Evolutionary conservation across 2,113 vertebrate genomes (phyloP), one percentile per base, ranked within the genome.

Genomic region (Chionomys nivalis): DNA sequence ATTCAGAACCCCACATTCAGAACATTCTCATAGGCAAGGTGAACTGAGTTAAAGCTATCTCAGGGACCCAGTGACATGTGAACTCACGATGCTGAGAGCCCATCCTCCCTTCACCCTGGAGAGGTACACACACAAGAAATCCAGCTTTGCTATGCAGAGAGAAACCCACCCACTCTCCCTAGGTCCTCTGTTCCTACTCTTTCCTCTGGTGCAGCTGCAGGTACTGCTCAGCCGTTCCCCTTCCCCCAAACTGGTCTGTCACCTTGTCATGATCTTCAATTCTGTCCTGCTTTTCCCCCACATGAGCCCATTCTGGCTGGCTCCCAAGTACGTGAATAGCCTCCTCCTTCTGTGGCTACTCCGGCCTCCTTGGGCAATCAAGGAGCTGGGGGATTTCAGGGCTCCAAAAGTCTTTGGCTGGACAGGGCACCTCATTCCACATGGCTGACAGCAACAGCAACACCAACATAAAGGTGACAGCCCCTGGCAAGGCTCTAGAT

Each of bases 371-470:
- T 17, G 7, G 63, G 68, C 31, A 58, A 44, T 33, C n/a, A 28
- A 23, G 26, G 49, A 58, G 8, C 65, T 3, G 5, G 73, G 39
- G 33, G 4, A 1, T 3, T 24, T 2, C 8, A 8, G 39, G 65
- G 16, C 8, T 14, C 52, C 8, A 19, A 33, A 55, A n/a, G 7
- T 39, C 24, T 87, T 42, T 31, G 52, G 70, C 23, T 52, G 58
- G 76, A 58, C n/a, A 33, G 36, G 13, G 16, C 26, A 2, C 5
- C 36, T 23, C 66, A 0, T 58, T 39, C 39, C 33, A 55, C 5
- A 26, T 0, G 3, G 14, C 28, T 8, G 7, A 1, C 39, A 2
- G 26, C 6, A 75, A 33, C 12, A 13, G 52, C 3, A 13, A 66
- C 31, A 10, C 5, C 1, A 0, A 36, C 10, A 2, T 0, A 28